These are phyloP conservation scores for Chionoecetes opilio DNA, from an alignment of 1,140 invertebrate genomes.

Conservation along the genomic window DNA sequence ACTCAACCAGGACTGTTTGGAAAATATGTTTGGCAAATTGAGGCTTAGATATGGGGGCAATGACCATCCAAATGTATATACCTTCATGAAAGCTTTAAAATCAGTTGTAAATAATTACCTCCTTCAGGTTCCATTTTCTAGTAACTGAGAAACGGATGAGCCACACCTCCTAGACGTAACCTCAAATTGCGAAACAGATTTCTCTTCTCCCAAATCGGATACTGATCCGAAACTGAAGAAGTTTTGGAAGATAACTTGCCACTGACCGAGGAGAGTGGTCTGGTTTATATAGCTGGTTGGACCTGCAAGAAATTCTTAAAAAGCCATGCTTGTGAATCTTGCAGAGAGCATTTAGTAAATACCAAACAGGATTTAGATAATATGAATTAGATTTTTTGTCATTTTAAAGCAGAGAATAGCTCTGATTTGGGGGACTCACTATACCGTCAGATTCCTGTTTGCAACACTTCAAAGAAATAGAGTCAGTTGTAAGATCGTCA, in stretches of 20 bases:
- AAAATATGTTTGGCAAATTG: conserved; percentile 2
- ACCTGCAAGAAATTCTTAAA: conserved; percentile 25
- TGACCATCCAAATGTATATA: neutral
- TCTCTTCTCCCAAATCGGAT: neutral
- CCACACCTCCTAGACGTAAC: neutral
- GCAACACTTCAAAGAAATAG: too few species aligned
- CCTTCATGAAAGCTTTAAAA: neutral
- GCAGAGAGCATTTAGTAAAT: neutral
- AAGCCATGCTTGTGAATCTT: neutral
- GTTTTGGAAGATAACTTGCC: neutral
- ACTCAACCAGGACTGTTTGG: conserved; percentile 3
- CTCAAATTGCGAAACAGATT: neutral
- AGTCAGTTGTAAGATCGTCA: too few species aligned
- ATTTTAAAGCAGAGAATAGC: conserved; percentile 38
- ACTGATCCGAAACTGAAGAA: neutral
- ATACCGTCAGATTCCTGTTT: too few species aligned
- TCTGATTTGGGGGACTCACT: neutral
- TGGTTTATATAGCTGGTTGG: conserved; percentile 22
- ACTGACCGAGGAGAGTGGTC: neutral
- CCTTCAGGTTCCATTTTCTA: neutral
- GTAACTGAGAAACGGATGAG: neutral
- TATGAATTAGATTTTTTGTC: neutral
- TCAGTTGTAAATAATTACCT: neutral
- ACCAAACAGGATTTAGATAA: neutral
- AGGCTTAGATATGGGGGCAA: neutral